phyloP scores from a whole-genome alignment of 2,797 vertebrate species.

The Argentina silus region DNA sequence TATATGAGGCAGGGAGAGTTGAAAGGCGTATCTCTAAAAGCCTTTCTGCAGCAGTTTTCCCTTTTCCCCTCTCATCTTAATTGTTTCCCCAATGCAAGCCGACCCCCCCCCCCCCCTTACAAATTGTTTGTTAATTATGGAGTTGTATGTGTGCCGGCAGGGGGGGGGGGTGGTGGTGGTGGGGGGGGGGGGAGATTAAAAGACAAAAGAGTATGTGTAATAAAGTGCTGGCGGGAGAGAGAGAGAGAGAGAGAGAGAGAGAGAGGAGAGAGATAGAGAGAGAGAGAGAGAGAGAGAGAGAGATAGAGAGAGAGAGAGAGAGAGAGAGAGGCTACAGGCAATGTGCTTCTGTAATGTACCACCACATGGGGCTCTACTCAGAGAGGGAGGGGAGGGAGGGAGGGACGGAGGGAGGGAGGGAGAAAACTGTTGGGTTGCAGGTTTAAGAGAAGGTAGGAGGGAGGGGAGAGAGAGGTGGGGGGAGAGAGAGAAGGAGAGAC shows the following conservation, averaged over 20 bases:
- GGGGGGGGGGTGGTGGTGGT: constrained; percentile 15
- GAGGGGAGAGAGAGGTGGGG: not conserved
- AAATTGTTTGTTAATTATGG: constrained; percentile 60
- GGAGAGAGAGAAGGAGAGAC: no score
- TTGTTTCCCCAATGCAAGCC: constrained; percentile 48
- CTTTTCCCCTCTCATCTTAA: constrained; percentile 46
- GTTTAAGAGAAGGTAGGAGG: constrained; percentile 18
- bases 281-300: no score
- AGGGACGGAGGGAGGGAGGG: not conserved
- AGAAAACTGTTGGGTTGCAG: constrained; percentile 37
- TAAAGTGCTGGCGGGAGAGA: not conserved
- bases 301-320: no score
- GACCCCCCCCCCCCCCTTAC: constrained; percentile 33
- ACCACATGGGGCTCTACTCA: not conserved
- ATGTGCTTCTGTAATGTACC: constrained; percentile 6
- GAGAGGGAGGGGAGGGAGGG: not conserved
- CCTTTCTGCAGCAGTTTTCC: constrained; percentile 48
- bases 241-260: not conserved
- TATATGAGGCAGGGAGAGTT: constrained; percentile 7
- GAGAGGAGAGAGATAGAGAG: no score
- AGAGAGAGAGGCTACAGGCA: no score
- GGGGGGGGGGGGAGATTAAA: constrained; percentile 39
- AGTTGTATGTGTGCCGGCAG: constrained; percentile 17
- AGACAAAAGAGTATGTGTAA: constrained; percentile 29
- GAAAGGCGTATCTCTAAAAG: constrained; percentile 27